Conservation (phyloP, 35 echinoderm and acorn worm genomes). For the Apostichopus parvimensis region DNA sequence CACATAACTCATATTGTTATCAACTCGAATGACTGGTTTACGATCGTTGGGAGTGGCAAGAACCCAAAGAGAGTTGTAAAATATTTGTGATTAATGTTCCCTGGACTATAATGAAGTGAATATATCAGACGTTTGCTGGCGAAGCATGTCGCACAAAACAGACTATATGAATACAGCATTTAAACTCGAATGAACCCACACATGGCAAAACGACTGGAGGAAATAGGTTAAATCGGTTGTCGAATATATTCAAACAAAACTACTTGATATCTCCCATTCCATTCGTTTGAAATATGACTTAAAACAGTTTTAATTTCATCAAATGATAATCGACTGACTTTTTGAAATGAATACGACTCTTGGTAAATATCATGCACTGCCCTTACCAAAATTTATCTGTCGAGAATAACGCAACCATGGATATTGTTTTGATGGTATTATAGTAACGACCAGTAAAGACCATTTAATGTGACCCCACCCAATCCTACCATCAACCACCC, state of each 20-base stretch:
- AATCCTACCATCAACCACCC: too few relatives aligned
- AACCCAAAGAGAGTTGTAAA: constrained; percentile 52
- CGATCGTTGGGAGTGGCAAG: constrained; percentile 21
- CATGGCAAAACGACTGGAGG: not conserved
- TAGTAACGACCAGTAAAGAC: too few relatives aligned
- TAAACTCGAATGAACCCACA: constrained; percentile 4
- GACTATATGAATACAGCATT: not conserved
- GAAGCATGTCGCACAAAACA: constrained; percentile 14
- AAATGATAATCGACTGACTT: too few relatives aligned
- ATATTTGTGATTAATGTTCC: constrained; percentile 47
- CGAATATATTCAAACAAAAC: not conserved
- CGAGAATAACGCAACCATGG: too few relatives aligned
- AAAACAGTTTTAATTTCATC: too few relatives aligned
- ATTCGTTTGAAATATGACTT: too few relatives aligned
- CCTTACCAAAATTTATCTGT: too few relatives aligned
- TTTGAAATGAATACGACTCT: too few relatives aligned
- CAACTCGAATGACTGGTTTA: constrained; percentile 18
- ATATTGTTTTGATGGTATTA: too few relatives aligned
- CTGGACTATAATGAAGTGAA: constrained; percentile 15
- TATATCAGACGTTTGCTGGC: constrained; percentile 13
- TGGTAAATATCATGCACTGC: too few relatives aligned
- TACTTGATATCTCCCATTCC: too few relatives aligned
- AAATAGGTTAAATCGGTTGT: not conserved
- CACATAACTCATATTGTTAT: constrained; percentile 43
- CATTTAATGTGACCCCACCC: too few relatives aligned